Evolutionary conservation across 2,888 invertebrate genomes (phyloP).

Genomic region (Allolobophora icterica): DNA sequence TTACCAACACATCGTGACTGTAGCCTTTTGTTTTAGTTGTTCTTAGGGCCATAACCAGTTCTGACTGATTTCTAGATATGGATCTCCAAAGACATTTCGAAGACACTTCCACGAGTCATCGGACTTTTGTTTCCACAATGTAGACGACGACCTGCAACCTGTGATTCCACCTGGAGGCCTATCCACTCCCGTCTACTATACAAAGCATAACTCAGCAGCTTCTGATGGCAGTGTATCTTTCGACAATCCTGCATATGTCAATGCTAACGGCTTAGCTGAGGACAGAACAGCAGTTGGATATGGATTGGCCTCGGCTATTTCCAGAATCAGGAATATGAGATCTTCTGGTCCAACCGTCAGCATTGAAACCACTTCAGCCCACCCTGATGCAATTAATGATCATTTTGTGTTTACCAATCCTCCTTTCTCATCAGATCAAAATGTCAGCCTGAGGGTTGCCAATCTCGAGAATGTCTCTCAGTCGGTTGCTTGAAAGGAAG

Average conservation of each 20-base stretch:
- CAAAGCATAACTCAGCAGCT: background rate
- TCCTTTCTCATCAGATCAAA: background rate
- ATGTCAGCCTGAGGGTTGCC: background rate
- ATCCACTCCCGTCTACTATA: slow-evolving; percentile 28
- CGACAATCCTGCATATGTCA: slow-evolving; percentile 22
- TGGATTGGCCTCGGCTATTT: background rate
- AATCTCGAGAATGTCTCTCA: background rate
- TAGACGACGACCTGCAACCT: slow-evolving; percentile 31
- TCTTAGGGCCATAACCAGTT: background rate
- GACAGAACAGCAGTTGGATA: background rate
- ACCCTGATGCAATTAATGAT: background rate
- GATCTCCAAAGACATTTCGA: slow-evolving; percentile 23
- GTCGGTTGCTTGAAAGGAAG: slow-evolving; percentile 4
- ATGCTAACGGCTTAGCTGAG: background rate
- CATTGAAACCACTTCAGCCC: background rate
- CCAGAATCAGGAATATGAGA: background rate
- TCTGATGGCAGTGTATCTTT: slow-evolving; percentile 18
- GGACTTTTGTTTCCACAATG: slow-evolving; percentile 1
- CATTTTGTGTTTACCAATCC: background rate
- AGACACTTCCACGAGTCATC: background rate
- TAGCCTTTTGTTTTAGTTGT: background rate
- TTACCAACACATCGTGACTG: background rate
- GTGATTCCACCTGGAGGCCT: background rate
- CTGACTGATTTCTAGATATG: slow-evolving; percentile 24
- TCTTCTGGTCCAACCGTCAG: background rate